Conservation (phyloP, 2,113 vertebrate genomes). For the Lonchura striata region DNA sequence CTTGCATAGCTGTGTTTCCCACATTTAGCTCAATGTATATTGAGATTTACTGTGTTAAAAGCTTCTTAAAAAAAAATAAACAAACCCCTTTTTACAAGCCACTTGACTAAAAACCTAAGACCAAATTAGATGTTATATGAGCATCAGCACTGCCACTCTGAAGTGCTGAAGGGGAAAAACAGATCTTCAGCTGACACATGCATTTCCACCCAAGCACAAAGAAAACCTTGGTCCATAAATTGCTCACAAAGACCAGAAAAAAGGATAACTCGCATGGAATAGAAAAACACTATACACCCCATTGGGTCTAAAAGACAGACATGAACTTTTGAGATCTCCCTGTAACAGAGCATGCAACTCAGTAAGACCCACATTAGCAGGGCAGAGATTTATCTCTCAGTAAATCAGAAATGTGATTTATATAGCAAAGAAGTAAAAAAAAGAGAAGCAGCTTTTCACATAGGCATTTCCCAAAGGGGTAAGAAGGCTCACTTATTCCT, state of each 20-base stretch:
- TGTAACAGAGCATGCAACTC: neutral
- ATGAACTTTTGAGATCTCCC: neutral
- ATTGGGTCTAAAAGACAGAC: neutral
- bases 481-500: neutral
- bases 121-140: neutral
- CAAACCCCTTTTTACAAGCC: neutral
- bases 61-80: neutral
- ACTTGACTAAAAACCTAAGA: neutral
- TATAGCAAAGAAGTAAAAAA: neutral
- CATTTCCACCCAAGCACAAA: neutral
- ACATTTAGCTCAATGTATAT: neutral
- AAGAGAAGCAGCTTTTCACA: neutral
- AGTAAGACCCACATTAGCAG: neutral
- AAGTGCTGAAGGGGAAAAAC: neutral
- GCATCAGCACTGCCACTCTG: neutral
- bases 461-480: neutral
- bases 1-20: neutral
- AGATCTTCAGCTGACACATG: neutral
- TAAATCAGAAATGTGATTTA: neutral
- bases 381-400: neutral
- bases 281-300: neutral
- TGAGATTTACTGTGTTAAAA: neutral
- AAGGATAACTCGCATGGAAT: neutral
- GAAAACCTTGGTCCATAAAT: neutral
- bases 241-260: neutral